A percentile compares a stretch with the other conserved stretches of the same genome.
Evolutionary conservation across 2,888 invertebrate species (phyloP).

Genomic region (Enoplolaimus lenunculus): DNA sequence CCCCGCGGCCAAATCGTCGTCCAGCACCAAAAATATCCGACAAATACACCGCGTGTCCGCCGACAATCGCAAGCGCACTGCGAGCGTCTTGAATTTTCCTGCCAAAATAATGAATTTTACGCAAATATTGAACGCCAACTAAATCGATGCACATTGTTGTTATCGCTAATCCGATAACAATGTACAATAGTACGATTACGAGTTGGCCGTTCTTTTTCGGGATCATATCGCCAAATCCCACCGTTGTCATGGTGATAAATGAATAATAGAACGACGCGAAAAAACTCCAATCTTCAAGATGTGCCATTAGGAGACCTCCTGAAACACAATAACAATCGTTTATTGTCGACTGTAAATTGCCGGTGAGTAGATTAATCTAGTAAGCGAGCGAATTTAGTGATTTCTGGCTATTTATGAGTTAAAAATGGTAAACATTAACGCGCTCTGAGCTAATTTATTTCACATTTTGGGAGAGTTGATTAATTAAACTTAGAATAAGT

Average conservation of each 20-base stretch:
- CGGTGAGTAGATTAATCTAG: no score
- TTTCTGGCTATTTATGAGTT: no score
- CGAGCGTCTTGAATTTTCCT: conserved; percentile 39
- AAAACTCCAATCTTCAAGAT: conserved; percentile 36
- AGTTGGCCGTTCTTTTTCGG: conserved; percentile 34
- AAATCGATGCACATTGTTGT: conserved; percentile 41
- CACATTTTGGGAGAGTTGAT: no score
- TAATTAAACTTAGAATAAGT: no score
- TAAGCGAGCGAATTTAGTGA: no score
- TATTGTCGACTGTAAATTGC: no score
- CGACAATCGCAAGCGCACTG: conserved; percentile 38
- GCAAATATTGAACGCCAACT: conserved; percentile 40
- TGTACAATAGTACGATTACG: conserved; percentile 38
- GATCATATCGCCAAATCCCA: conserved; percentile 40
- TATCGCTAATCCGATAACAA: conserved; percentile 38
- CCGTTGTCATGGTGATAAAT: conserved; percentile 41
- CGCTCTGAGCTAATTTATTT: no score
- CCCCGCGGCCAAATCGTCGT: conserved; percentile 20
- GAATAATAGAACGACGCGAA: conserved; percentile 38
- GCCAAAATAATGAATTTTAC: conserved; percentile 41
- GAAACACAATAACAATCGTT: no score
- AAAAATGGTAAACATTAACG: no score
- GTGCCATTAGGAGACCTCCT: conserved; percentile 38
- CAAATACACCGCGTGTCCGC: conserved; percentile 40
- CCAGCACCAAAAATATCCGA: conserved; percentile 34